Evolutionary conservation across 2,113 vertebrate genomes (phyloP).

Genomic region (Psophia crepitans): DNA sequence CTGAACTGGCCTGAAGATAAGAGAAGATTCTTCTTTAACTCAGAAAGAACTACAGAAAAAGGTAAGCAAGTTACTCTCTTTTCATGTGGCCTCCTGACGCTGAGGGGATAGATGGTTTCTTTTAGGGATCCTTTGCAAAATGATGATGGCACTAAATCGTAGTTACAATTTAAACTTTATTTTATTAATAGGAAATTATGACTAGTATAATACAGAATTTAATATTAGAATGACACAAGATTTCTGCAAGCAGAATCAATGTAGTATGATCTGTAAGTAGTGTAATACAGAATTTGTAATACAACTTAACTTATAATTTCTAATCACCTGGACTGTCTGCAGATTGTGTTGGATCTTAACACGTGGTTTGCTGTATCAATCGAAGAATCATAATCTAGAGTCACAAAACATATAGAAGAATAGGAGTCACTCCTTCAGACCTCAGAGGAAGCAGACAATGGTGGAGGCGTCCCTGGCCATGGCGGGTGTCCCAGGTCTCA

Average conservation of each 20-base stretch:
- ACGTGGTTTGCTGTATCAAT: neutral
- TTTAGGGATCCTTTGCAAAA: neutral
- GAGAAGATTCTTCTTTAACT: constrained; percentile 73
- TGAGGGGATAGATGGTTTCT: neutral
- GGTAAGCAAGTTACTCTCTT: constrained; percentile 48
- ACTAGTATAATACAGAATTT: neutral
- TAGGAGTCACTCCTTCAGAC: fast-evolving
- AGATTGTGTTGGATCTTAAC: neutral
- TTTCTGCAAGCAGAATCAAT: too few relatives aligned
- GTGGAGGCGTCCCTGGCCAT: neutral
- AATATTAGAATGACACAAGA: neutral
- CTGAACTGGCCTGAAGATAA: constrained; percentile 83
- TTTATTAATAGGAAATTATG: neutral
- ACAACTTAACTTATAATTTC: neutral
- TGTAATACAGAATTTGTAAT: neutral
- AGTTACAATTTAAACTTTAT: neutral
- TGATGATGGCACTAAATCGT: neutral
- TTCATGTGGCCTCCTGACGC: neutral
- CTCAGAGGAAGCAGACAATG: neutral
- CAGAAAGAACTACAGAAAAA: constrained; percentile 35
- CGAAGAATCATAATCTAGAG: neutral
- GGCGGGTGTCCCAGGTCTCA: fast-evolving
- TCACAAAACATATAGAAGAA: neutral
- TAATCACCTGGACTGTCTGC: neutral
- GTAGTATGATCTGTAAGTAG: too few relatives aligned